A percentile compares a stretch with the other conserved stretches of the same genome.
Conservation (phyloP, 1,140 invertebrate species). For the Drosophila littoralis region DNA sequence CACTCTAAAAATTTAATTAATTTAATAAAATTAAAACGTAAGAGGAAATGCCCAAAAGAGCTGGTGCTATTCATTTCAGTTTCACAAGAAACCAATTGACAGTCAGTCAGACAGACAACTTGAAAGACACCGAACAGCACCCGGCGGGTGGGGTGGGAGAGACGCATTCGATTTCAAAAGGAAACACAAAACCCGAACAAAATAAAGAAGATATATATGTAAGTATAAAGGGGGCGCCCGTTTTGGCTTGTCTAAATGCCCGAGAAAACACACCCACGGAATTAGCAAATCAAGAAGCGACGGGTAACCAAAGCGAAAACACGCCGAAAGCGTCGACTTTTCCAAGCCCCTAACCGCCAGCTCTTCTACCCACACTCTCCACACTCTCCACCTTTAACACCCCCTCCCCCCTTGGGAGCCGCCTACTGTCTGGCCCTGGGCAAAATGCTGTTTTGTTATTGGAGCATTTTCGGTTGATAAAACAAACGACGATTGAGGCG, state of each 20-base stretch:
- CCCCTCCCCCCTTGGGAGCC: background rate
- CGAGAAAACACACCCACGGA: constrained; percentile 47
- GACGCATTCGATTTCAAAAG: constrained; percentile 36
- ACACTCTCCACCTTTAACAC: background rate
- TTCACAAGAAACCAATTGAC: constrained; percentile 40
- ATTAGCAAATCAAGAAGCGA: constrained; percentile 46
- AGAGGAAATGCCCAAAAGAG: background rate
- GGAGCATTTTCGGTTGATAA: constrained; percentile 51
- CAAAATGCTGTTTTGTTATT: constrained; percentile 42
- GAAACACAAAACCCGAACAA: constrained; percentile 16
- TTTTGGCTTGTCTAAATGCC: constrained; percentile 35
- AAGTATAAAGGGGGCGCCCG: background rate
- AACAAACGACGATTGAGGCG: constrained; percentile 42
- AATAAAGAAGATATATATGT: background rate
- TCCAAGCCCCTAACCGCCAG: background rate
- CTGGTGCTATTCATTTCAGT: constrained; percentile 13
- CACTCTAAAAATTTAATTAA: constrained; percentile 44
- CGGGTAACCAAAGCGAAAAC: constrained; percentile 17
- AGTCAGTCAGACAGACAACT: constrained; percentile 14
- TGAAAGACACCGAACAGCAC: constrained; percentile 7
- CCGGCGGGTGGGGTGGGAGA: background rate
- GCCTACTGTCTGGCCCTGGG: constrained; percentile 26
- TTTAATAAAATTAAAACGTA: constrained; percentile 39
- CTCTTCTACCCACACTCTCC: background rate
- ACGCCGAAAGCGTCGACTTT: constrained; percentile 31